phyloP scores from a whole-genome alignment of 1,140 invertebrate genomes.

The Bombus sibiricus region DNA sequence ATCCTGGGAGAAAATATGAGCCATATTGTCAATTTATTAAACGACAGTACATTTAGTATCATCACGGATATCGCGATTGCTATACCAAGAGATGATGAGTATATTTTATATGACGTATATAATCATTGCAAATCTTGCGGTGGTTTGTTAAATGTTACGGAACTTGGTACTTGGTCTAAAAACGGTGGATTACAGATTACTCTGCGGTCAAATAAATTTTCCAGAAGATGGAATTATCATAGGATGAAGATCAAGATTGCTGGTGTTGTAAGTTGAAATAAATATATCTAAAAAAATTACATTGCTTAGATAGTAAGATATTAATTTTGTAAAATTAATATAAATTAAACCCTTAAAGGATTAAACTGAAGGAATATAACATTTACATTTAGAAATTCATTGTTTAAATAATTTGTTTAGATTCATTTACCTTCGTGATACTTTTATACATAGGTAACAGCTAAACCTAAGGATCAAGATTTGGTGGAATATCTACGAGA shows the following conservation, averaged over 20 bases:
- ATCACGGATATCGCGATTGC: constrained; percentile 59
- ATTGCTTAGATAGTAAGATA: no score
- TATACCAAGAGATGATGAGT: constrained; percentile 31
- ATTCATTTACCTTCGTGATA: neutral
- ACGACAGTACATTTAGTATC: constrained; percentile 62
- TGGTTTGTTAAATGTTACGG: constrained; percentile 54
- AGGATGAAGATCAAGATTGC: constrained; percentile 15
- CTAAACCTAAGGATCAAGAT: constrained; percentile 34
- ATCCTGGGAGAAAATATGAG: constrained; percentile 40
- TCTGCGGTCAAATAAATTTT: constrained; percentile 33
- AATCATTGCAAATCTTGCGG: constrained; percentile 62
- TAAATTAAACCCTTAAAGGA: no score
- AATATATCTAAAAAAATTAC: neutral
- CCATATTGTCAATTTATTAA: constrained; percentile 22
- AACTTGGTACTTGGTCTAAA: constrained; percentile 50
- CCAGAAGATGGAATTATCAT: constrained; percentile 53
- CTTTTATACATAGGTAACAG: constrained; percentile 21
- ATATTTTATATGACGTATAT: constrained; percentile 61
- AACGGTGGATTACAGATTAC: constrained; percentile 26
- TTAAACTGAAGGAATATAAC: neutral
- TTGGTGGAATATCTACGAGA: constrained; percentile 55
- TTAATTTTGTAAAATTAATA: no score
- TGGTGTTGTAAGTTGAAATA: constrained; percentile 43
- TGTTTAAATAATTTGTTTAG: neutral
- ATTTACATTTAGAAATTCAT: neutral